Percentiles rank a stretch among this genome's conserved stretches.
Evolutionary conservation across 2,113 vertebrate genomes (phyloP).

Genomic region (Panthera uncia): DNA sequence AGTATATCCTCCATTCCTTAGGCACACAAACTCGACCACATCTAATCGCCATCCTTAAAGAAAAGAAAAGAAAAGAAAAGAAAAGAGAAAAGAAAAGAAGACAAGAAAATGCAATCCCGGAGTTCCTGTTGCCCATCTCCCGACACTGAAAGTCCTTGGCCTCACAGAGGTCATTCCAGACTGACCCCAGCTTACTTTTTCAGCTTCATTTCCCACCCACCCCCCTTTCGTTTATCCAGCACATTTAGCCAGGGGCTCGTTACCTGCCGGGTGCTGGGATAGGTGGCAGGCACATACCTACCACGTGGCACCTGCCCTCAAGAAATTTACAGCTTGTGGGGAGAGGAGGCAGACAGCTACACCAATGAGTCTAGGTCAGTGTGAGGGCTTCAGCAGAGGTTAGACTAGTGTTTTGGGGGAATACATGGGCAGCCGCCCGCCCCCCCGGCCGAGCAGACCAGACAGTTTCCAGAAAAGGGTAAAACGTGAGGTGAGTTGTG

Average conservation of each 20-base stretch:
- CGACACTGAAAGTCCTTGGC: not conserved
- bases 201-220: not conserved
- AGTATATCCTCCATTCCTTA: not conserved
- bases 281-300: not conserved
- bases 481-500: not conserved
- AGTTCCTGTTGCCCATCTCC: not conserved
- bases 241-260: not conserved
- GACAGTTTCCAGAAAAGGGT: not conserved
- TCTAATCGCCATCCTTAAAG: not conserved
- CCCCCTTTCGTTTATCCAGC: not conserved
- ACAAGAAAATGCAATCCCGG: not conserved
- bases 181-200: not conserved
- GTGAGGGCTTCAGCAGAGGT: not conserved
- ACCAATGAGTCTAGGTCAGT: not conserved
- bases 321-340: not conserved
- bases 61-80: conserved; percentile 14
- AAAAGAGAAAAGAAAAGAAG: not conserved
- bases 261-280: not conserved
- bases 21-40: not conserved
- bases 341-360: not conserved
- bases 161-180: not conserved
- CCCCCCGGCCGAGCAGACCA: not conserved
- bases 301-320: not conserved
- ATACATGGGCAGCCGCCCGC: fast-evolving
- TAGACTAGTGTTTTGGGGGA: not conserved